Evolutionary conservation across 2,888 invertebrate species (phyloP), one percentile per base, ranked within the genome.

Genomic region (Uloborus plumipes): DNA sequence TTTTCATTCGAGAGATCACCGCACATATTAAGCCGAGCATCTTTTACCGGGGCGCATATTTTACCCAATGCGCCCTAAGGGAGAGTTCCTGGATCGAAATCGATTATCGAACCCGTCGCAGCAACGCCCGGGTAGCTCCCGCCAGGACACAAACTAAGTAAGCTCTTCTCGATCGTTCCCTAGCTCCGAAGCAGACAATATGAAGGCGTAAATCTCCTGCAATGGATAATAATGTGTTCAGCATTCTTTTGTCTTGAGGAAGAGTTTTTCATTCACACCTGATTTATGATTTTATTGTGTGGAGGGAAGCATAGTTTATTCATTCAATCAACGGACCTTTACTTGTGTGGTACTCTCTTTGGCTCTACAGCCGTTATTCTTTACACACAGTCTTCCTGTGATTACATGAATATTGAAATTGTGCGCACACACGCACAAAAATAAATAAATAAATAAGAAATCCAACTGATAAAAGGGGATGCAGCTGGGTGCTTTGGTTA

Each of bases 251-350:
- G 78, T 78, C 59, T 51, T 18, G 26, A 26, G 39, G 50, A 50
- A 59, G 58, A 69, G 59, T 76, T 76, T 72, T 78, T 72, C 64
- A 65, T 78, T 58, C 70, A 58, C 70, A 78, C 71, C 66, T 78
- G 59, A 78, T 78, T 78, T 78, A 78, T 65, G 78, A 51, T 61
- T 72, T 72, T 71, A 78, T 78, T 78, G 78, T 78, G 20, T 77
- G 20, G 47, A 39, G 39, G 39, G 39, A 53, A 51, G 50, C 59
- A 49, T 66, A 22, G 55, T 67, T 59, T 67, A 67, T 67, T 51
- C 67, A 18, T 59, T 50, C 62, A 51, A 22, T 71, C 61, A 59
- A 55, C 18, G 18, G 39, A 11, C 39, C 39, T 39, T 39, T 39
- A 39, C 39, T 39, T 39, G 39, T 39, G 39, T 39, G 9, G 39